These are phyloP conservation scores for Actenoides hombroni DNA, from an alignment of 2,113 vertebrate species.

Conservation along the genomic window DNA sequence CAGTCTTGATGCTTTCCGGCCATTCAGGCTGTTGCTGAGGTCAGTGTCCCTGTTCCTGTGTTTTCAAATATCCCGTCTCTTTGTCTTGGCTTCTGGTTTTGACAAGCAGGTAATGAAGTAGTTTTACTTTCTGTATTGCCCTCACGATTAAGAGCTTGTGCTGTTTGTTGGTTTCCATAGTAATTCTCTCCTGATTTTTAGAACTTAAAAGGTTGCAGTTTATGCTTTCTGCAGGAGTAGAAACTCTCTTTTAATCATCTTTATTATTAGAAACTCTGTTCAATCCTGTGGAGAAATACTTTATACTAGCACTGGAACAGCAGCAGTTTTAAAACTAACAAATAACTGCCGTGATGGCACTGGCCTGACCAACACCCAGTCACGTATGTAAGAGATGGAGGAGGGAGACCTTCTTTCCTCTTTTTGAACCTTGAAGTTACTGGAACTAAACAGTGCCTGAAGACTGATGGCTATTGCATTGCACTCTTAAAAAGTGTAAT, in stretches of 20 bases:
- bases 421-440: background rate
- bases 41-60: background rate
- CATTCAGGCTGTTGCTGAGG: background rate
- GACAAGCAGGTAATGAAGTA: background rate
- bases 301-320: background rate
- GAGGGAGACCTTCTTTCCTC: background rate
- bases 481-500: background rate
- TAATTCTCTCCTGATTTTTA: background rate
- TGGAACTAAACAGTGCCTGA: background rate
- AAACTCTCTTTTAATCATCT: background rate
- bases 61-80: background rate
- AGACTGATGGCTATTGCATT: background rate
- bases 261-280: background rate
- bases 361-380: background rate
- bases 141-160: background rate
- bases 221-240: background rate
- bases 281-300: background rate
- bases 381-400: no score
- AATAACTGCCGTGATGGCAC: rapidly evolving
- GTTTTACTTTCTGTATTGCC: background rate
- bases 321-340: background rate
- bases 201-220: background rate
- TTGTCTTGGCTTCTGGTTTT: background rate
- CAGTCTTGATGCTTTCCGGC: background rate
- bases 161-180: background rate